Conservation (phyloP, 2,888 invertebrate genomes). For the Axea sp. region DNA sequence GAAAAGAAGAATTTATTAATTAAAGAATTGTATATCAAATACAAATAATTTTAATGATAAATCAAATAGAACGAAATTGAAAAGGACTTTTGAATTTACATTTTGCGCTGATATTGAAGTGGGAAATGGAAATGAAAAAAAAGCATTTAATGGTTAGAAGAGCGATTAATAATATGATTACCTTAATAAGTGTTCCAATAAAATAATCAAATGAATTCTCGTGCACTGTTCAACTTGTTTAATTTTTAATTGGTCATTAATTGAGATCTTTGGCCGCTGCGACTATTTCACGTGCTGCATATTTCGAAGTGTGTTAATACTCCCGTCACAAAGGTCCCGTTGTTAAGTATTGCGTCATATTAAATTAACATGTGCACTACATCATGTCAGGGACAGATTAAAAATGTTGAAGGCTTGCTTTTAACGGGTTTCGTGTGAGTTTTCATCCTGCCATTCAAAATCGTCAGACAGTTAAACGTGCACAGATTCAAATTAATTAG, state of each 20-base stretch:
- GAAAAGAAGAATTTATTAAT: no score
- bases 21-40: no score
- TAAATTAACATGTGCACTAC: slow-evolving; percentile 56
- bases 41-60: no score
- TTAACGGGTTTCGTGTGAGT: slow-evolving; percentile 45
- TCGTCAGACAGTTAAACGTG: slow-evolving; percentile 8
- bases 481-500: slow-evolving; percentile 22
- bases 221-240: no score
- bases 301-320: slow-evolving; percentile 54
- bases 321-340: slow-evolving; percentile 56
- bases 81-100: no score
- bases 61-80: no score
- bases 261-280: slow-evolving; percentile 21
- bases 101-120: no score
- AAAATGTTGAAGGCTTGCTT: slow-evolving; percentile 45
- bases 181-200: no score
- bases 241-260: slow-evolving; percentile 43
- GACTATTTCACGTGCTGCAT: slow-evolving; percentile 27
- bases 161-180: no score
- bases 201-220: no score
- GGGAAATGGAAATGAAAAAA: no score
- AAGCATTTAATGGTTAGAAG: no score
- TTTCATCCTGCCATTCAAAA: slow-evolving; percentile 15
- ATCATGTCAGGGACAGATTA: slow-evolving; percentile 57
- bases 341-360: slow-evolving; percentile 52